Conservation (phyloP, 1,140 invertebrate genomes). For the Drosophila watanabei region DNA sequence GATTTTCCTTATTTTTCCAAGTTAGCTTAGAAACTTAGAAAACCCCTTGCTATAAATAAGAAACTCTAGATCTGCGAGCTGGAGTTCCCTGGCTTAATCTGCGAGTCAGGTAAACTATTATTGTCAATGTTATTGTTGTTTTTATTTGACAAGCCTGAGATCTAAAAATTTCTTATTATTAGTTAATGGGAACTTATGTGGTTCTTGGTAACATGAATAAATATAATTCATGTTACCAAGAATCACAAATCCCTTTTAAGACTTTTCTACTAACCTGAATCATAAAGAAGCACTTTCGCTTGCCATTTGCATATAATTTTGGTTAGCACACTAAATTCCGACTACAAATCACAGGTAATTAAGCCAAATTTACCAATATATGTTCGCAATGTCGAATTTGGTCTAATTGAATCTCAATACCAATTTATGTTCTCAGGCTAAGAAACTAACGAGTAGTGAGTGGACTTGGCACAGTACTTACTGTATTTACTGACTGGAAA, state of each 20-base stretch:
- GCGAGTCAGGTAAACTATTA: not conserved
- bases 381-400: slow-evolving; percentile 17
- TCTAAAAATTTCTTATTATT: not conserved
- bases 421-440: slow-evolving; percentile 31
- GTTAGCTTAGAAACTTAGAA: no score
- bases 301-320: not conserved
- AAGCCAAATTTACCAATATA: slow-evolving; percentile 23
- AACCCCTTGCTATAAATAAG: no score
- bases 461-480: slow-evolving; percentile 49
- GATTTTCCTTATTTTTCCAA: not conserved
- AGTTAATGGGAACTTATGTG: not conserved
- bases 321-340: slow-evolving; percentile 4
- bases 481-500: slow-evolving; percentile 73
- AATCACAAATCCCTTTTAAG: not conserved
- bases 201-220: no score
- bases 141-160: not conserved
- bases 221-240: no score
- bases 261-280: not conserved
- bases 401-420: slow-evolving; percentile 19
- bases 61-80: not conserved
- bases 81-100: not conserved
- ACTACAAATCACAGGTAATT: slow-evolving; percentile 30
- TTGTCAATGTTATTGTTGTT: not conserved
- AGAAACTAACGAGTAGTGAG: slow-evolving; percentile 18
- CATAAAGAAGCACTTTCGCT: no score